Conservation (phyloP, 2,888 invertebrate species). For the Lithosia quadra region DNA sequence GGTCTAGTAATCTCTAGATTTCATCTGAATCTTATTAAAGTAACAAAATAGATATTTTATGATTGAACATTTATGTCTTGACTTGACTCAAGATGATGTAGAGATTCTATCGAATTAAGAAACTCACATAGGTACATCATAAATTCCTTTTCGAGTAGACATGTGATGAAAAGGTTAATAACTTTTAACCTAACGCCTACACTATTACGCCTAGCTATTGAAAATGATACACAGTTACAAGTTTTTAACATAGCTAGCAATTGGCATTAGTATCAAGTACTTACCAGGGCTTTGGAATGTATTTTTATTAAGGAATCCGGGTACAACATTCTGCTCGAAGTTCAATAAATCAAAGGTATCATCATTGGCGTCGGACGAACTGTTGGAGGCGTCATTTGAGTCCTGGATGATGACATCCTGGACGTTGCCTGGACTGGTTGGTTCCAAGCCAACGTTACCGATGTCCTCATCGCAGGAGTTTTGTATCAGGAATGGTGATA, state of each 20-base stretch:
- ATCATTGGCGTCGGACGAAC: slow-evolving; percentile 66
- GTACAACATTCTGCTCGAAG: slow-evolving; percentile 81
- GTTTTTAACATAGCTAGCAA: too few relatives aligned
- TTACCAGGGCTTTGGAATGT: slow-evolving; percentile 78
- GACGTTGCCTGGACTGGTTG: slow-evolving; percentile 67
- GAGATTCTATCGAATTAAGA: not conserved
- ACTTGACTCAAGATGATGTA: not conserved
- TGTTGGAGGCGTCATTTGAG: slow-evolving; percentile 65
- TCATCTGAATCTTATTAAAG: not conserved
- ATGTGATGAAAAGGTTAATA: not conserved
- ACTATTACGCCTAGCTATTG: not conserved
- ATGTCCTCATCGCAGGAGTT: slow-evolving; percentile 78
- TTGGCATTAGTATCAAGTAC: slow-evolving; percentile 21
- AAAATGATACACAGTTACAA: too few relatives aligned
- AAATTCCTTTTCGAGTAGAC: not conserved
- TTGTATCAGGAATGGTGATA: slow-evolving; percentile 86
- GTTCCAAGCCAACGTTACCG: slow-evolving; percentile 59
- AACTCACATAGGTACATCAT: too few relatives aligned
- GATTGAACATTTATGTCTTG: not conserved
- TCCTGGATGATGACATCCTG: slow-evolving; percentile 76
- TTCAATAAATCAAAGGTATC: slow-evolving; percentile 76
- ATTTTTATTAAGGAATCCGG: slow-evolving; percentile 78
- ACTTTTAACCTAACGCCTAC: not conserved
- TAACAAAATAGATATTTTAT: not conserved
- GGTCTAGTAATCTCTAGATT: too few relatives aligned